Evolutionary conservation across 64 coral and sea anemone genomes (phyloP), one percentile per base, ranked within the genome.

Genomic region (Montipora cactus): DNA sequence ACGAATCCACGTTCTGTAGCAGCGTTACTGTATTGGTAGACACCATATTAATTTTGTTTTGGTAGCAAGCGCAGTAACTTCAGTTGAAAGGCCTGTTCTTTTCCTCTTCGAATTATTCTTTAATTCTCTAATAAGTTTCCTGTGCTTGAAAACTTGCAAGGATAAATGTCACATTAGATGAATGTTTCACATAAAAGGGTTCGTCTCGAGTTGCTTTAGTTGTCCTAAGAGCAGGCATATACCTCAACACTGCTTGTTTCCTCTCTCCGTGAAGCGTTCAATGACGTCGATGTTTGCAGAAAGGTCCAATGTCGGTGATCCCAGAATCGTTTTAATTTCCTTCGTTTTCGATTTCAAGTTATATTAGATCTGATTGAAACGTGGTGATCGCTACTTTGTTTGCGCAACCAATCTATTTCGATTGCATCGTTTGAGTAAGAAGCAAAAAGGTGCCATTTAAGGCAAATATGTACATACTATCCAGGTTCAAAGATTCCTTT

Each of bases 331-430:
- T 10, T 25, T 25, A 25, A 25, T 25, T 47, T 44, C 25, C 28
- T 76, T 76, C 46, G 28, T 13, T 76, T 76, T 3, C n/a, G 2
- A 5, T 76, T 37, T 15, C 12, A 44, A 46, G 62, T 37, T 37
- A 37, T 37, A n/a, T 67, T 3, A 18, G 62, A 18, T 13, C 12
- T 11, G 28, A 58, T 84, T 84, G 18, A 44, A 67, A 44, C 6
- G 64, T 28, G 18, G 81, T 58, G 12, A 71, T 72, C 82, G 82
- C 71, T 86, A 18, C 19, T 50, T 86, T 84, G 81, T 84, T 66
- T 84, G 81, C 44, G 37, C 81, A 84, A 84, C 59, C 81, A 84
- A 67, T 84, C 81, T 84, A 84, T 84, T 67, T 86, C 82, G 66
- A 86, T 86, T 86, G 68, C 82, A 71, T n/a, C 45, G 82, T 86